A percentile compares a stretch with the other conserved stretches of the same genome.
These are phyloP conservation scores for Eubasilissa regina DNA, from an alignment of 1,140 invertebrate genomes.

Conservation along the genomic window DNA sequence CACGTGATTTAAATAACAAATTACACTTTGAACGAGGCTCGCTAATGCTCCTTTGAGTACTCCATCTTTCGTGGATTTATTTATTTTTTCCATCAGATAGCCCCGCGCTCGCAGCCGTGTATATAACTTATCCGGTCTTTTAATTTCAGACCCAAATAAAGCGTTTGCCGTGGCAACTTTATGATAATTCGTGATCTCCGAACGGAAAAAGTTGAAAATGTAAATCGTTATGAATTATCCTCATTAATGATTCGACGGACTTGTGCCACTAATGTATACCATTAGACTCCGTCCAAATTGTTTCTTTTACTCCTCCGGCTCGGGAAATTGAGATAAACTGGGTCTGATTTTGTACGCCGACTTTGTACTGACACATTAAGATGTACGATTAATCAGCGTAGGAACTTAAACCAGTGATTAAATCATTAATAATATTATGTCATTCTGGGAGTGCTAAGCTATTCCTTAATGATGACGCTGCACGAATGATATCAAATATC, in stretches of 20 bases:
- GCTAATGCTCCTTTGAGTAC: conserved; percentile 50
- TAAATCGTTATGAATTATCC: conserved; percentile 46
- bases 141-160: conserved; percentile 10
- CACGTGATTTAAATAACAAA: conserved; percentile 57
- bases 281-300: conserved; percentile 36
- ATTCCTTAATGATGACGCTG: conserved; percentile 13
- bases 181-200: conserved; percentile 39
- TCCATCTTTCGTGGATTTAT: conserved; percentile 51
- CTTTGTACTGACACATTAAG: conserved; percentile 39
- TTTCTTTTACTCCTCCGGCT: conserved; percentile 22
- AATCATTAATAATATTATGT: conserved; percentile 45
- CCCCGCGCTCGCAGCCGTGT: background rate
- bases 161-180: conserved; percentile 29
- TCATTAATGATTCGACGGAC: conserved; percentile 45
- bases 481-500: conserved; percentile 26
- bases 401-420: conserved; percentile 37
- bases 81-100: conserved; percentile 49
- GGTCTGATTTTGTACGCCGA: conserved; percentile 36
- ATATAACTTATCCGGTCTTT: conserved; percentile 21
- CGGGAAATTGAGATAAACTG: conserved; percentile 44
- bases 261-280: conserved; percentile 15
- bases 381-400: conserved; percentile 30
- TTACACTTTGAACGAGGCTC: conserved; percentile 54
- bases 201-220: conserved; percentile 44
- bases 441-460: conserved; percentile 16